These are phyloP conservation scores for Pasiphila rectangulata DNA, from an alignment of 2,888 invertebrate genomes.

Conservation along the genomic window DNA sequence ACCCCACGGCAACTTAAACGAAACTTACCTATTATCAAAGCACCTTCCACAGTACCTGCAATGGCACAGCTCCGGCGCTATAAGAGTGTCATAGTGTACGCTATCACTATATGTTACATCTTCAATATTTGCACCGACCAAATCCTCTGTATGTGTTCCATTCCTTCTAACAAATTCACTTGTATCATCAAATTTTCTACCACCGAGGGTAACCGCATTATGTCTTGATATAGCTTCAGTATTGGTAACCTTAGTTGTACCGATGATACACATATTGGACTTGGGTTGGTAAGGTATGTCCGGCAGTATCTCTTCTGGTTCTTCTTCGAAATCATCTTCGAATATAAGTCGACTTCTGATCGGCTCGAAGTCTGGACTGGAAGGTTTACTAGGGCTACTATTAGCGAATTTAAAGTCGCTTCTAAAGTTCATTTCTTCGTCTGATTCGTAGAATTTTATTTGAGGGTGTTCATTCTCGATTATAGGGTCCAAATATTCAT, in stretches of 20 bases:
- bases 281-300: not conserved
- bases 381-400: not conserved
- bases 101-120: conserved; percentile 18
- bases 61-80: conserved; percentile 32
- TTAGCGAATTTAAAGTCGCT: not conserved
- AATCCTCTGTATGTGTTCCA: no score
- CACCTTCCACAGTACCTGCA: conserved; percentile 41
- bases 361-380: not conserved
- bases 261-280: not conserved
- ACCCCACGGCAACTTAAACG: no score
- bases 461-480: not conserved
- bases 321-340: conserved; percentile 20
- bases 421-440: not conserved
- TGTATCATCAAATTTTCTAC: not conserved
- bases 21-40: conserved; percentile 50
- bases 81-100: conserved; percentile 44
- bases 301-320: conserved; percentile 5
- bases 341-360: conserved; percentile 4
- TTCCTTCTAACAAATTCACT: not conserved
- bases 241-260: no score
- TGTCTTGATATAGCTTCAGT: not conserved
- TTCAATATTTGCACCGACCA: no score
- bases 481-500: no score
- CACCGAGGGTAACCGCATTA: conserved; percentile 1
- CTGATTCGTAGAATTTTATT: not conserved